These are phyloP conservation scores for Argynnis bischoffii DNA, from an alignment of 2,888 invertebrate genomes.

Conservation along the genomic window DNA sequence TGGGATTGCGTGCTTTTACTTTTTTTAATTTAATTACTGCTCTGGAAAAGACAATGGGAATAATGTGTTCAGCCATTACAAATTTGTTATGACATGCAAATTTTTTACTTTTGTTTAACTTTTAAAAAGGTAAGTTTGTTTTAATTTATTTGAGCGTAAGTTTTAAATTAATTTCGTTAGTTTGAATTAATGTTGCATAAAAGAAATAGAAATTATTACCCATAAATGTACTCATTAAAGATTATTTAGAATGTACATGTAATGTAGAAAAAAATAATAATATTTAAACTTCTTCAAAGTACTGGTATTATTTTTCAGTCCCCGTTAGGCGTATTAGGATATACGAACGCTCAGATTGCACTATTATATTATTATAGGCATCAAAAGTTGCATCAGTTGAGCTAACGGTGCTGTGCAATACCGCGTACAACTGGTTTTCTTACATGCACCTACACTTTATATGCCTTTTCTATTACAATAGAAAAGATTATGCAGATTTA, in stretches of 20 bases:
- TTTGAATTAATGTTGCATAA: slow-evolving; percentile 5
- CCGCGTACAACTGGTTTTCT: slow-evolving; percentile 70
- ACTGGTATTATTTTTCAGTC: not conserved
- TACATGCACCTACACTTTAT: slow-evolving; percentile 53
- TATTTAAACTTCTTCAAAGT: too few relatives aligned
- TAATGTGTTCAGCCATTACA: slow-evolving; percentile 69
- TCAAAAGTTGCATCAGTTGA: slow-evolving; percentile 76
- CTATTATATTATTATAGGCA: slow-evolving; percentile 78
- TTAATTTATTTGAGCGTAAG: slow-evolving; percentile 14
- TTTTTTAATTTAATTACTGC: slow-evolving; percentile 78
- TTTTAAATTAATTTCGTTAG: slow-evolving; percentile 15
- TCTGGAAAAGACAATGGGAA: slow-evolving; percentile 68
- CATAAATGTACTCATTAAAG: too few relatives aligned
- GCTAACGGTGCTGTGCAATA: slow-evolving; percentile 75
- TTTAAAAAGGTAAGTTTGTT: slow-evolving; percentile 27
- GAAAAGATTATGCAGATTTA: slow-evolving; percentile 5
- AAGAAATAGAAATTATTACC: too few relatives aligned
- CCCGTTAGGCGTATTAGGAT: slow-evolving; percentile 5
- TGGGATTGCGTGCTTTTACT: slow-evolving; percentile 77
- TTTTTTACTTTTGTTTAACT: slow-evolving; percentile 51
- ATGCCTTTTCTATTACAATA: slow-evolving; percentile 39
- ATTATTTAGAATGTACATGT: too few relatives aligned
- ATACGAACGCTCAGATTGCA: slow-evolving; percentile 53
- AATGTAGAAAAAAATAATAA: too few relatives aligned
- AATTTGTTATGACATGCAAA: slow-evolving; percentile 67